Evolutionary conservation across 1,140 invertebrate genomes (phyloP), one percentile per base, ranked within the genome.

Genomic region (Drosophila simulans): DNA sequence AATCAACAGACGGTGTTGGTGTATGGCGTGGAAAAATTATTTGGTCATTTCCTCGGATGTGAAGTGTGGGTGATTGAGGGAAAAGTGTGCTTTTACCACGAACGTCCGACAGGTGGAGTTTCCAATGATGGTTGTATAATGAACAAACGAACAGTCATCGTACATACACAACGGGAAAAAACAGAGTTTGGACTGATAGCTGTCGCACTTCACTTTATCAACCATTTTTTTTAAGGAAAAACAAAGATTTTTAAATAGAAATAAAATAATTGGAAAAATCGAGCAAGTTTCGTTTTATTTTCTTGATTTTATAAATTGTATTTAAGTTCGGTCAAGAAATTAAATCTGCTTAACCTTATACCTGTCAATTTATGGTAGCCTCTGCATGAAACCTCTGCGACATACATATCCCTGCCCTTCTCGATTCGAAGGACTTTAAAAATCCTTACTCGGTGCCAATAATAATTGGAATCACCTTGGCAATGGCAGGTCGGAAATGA

Each of bases 401-500:
- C 31, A 35, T 8, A 35, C 12, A 27, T 34, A 35, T 4, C 1
- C 13, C 27, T 2, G 17, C 34, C 34, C 5, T 51, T n/a, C 43
- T 43, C 5, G 25, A 20, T 22, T 48, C 10, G 13, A 37, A 54
- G 57, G 35, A 51, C 45, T 40, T 57, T 72, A 27, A 46, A 56
- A 43, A 52, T 52, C 55, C 45, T 52, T 37, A 35, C 35, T 22
- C n/a, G 37, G n/a, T 49, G 34, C 43, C 55, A 72, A 63, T 63
- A 74, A 73, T 73, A 74, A 63, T 51, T 59, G 39, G 20, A 31
- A 46, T 63, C 57, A 62, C 69, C 69, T 63, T 63, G 69, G 37
- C 66, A 42, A 37, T 74, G 68, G 57, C 68, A 72, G 65, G 43
- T 34, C 56, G 71, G 56, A 74, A 74, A 74, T 74, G 51, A 55